Base-by-base conservation (phyloP, 2,888 invertebrate genomes). In the Habroteleia sp. region DNA sequence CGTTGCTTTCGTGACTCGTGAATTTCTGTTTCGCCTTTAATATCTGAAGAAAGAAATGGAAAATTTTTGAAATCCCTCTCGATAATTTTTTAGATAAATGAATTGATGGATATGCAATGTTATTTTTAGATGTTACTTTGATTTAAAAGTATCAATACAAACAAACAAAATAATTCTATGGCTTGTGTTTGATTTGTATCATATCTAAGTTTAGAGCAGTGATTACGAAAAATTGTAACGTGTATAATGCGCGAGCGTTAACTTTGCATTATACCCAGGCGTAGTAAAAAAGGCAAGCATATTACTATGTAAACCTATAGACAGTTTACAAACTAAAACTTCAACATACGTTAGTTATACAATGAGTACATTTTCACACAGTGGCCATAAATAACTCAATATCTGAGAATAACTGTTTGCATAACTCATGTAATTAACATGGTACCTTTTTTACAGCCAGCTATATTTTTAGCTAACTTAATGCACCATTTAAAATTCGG, bases 1-100 rank as follows among this genome's bases (percentile, higher is more conserved):
- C 77, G 73, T 60, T 56, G 48, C 72, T 79, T 79, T 80, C 83
- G 82, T 85, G 86, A 86, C 85, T 79, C 66, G 83, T 82, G 75
- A 62, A 77, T 81, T 80, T 52, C 42, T 46, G 63, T 39, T 71
- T 44, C 37, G 7, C 50, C 42, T 69, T 58, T 29, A 29, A 41
- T 44, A 41, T 42, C 50, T 42, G 27, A 66, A 42, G 31, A 63
- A 62, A 58, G 39, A 44, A 35, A 25, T 20, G 20, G 20, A 3
- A 5, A 20, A 20, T 20, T 20, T 3, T 20, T 20, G 3, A 20
- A 5, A 20, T 3, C 20, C 5, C 3, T 20, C 5, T 5, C 20
- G 17, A 8, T 42, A 50, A 33, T 44, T 52, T 39, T 48, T 31
- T 10, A 11, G 23, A 46, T 29, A 5, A 65, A 11, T 1, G 10